phyloP scores from a whole-genome alignment of 1,140 invertebrate genomes.

The Chionoecetes opilio region DNA sequence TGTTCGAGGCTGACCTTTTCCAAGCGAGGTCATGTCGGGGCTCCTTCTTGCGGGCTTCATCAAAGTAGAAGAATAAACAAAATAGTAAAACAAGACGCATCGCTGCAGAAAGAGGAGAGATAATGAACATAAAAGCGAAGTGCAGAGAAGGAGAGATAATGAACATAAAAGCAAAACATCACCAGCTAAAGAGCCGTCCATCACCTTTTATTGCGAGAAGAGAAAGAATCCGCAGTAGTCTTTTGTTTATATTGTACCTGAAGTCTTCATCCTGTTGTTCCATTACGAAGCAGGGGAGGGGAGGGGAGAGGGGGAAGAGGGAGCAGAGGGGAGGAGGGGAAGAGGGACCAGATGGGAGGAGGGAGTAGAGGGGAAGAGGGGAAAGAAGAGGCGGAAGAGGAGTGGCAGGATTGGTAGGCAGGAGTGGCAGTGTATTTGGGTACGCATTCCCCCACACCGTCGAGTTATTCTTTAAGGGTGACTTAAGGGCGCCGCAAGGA shows the following conservation, averaged over 20 bases:
- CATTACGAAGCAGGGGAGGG: not conserved
- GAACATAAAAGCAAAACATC: not conserved
- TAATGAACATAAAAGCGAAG: not conserved
- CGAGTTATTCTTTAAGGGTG: conserved; percentile 1
- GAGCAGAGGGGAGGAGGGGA: too few relatives aligned
- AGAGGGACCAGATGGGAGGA: too few relatives aligned
- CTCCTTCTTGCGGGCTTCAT: not conserved
- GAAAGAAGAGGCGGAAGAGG: not conserved
- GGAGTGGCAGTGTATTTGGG: not conserved
- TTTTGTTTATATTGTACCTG: too few relatives aligned
- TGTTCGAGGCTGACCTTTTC: not conserved
- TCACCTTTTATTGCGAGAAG: too few relatives aligned
- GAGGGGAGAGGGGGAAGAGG: too few relatives aligned
- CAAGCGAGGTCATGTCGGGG: not conserved
- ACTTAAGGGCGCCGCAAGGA: not conserved
- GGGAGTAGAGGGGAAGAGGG: not conserved
- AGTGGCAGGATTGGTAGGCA: not conserved
- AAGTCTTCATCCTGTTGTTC: not conserved
- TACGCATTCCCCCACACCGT: not conserved
- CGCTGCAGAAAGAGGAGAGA: not conserved
- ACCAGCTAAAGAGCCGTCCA: not conserved
- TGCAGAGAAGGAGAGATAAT: not conserved
- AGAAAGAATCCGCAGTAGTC: too few relatives aligned
- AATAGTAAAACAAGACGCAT: not conserved
- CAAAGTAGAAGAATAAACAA: not conserved